phyloP scores from a whole-genome alignment of 2,888 invertebrate genomes.

The Epirrita christyi region DNA sequence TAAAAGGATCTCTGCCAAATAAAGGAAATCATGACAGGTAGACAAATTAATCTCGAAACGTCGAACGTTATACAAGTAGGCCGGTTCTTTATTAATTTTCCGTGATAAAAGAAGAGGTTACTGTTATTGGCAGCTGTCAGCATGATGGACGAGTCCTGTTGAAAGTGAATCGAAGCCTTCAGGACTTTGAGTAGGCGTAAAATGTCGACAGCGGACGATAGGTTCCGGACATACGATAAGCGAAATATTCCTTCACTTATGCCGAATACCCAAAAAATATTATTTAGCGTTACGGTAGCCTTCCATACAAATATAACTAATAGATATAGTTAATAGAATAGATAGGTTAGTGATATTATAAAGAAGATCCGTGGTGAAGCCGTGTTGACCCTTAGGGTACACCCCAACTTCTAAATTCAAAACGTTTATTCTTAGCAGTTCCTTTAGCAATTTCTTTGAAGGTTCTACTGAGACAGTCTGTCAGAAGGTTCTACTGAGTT shows the following conservation, averaged over 20 bases:
- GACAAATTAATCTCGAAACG: conserved; percentile 36
- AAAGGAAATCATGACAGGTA: not conserved
- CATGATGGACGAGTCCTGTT: conserved; percentile 62
- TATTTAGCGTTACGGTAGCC: not conserved
- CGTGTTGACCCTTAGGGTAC: no score
- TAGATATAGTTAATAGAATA: no score
- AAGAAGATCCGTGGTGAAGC: no score
- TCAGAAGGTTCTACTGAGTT: no score
- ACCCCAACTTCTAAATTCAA: no score
- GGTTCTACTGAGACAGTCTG: no score
- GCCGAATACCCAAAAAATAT: not conserved
- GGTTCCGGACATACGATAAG: not conserved
- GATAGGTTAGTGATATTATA: no score
- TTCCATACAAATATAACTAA: not conserved
- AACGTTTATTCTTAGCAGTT: no score
- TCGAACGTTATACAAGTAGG: conserved; percentile 31
- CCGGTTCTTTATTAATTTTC: conserved; percentile 48
- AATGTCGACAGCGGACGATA: conserved; percentile 2
- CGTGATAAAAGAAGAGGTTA: conserved; percentile 61
- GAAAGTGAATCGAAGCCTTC: conserved; percentile 42
- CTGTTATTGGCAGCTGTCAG: conserved; percentile 72
- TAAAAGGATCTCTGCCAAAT: not conserved
- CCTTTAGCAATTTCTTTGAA: no score
- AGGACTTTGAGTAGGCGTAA: conserved; percentile 19
- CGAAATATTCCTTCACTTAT: not conserved